Evolutionary conservation across 2,888 invertebrate species (phyloP).

Genomic region (Thalpophila matura): DNA sequence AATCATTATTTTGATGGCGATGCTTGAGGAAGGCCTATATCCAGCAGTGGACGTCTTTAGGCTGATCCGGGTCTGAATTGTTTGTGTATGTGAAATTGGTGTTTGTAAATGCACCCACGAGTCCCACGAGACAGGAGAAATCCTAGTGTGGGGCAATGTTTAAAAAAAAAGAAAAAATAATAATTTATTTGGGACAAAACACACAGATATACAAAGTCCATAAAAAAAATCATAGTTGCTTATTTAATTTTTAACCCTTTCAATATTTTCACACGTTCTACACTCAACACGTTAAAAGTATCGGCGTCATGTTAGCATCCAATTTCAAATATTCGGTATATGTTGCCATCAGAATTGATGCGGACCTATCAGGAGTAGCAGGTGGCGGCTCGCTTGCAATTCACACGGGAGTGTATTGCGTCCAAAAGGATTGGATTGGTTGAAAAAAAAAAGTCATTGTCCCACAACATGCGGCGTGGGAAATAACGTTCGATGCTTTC

Average conservation of each 20-base stretch:
- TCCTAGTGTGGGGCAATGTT: too few species aligned
- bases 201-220: too few species aligned
- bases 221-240: too few species aligned
- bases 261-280: constrained; percentile 38
- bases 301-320: constrained; percentile 47
- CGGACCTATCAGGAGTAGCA: constrained; percentile 71
- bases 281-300: constrained; percentile 33
- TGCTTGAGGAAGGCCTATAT: too few species aligned
- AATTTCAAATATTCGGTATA: constrained; percentile 65
- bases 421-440: constrained; percentile 76
- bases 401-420: constrained; percentile 73
- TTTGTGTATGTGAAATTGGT: too few species aligned
- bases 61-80: too few species aligned
- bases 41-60: too few species aligned
- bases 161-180: too few species aligned
- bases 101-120: too few species aligned
- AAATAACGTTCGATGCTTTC: constrained; percentile 57
- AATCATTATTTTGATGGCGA: too few species aligned
- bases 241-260: constrained; percentile 23
- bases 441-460: constrained; percentile 76
- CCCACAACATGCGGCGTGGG: constrained; percentile 62
- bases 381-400: constrained; percentile 76
- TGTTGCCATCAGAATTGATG: constrained; percentile 72
- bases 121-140: too few species aligned
- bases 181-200: too few species aligned